A percentile compares a stretch with the other conserved stretches of the same genome.
These are phyloP conservation scores for Nemopilema nomurai DNA, from an alignment of 30 jellyfish, hydroid and myxozoan species.

Conservation along the genomic window DNA sequence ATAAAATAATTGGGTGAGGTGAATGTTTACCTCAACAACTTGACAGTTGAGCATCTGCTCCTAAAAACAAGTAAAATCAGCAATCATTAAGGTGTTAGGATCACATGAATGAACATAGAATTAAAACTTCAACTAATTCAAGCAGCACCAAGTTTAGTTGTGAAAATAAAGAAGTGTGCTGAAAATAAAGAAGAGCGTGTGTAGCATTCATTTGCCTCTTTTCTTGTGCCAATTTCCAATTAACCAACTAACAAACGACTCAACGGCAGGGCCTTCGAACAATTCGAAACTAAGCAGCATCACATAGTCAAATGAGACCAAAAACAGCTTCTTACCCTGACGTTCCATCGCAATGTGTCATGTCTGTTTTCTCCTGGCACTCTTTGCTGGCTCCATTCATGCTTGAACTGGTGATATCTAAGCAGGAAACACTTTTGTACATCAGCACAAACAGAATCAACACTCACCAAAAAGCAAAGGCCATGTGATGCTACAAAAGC, in stretches of 20 bases:
- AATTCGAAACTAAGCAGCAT: background rate
- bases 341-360: conserved; percentile 74
- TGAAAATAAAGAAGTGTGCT: background rate
- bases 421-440: background rate
- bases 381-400: conserved; percentile 73
- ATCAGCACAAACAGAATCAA: no score
- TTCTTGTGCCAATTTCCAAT: background rate
- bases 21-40: conserved; percentile 47
- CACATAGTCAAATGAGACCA: background rate
- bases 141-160: background rate
- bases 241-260: background rate
- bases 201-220: background rate
- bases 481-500: no score
- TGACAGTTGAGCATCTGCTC: conserved; percentile 81
- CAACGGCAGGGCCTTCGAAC: background rate
- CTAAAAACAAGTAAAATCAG: conserved; percentile 27
- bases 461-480: no score
- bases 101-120: background rate
- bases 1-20: background rate
- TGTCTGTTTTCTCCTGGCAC: conserved; percentile 90
- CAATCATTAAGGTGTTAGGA: background rate
- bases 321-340: conserved; percentile 50
- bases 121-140: no score
- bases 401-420: conserved; percentile 86
- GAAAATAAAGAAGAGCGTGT: background rate